Percentiles rank a stretch among this genome's conserved stretches.
phyloP scores from a whole-genome alignment of 2,888 invertebrate species.

The Synanthedon andrenaeformis region DNA sequence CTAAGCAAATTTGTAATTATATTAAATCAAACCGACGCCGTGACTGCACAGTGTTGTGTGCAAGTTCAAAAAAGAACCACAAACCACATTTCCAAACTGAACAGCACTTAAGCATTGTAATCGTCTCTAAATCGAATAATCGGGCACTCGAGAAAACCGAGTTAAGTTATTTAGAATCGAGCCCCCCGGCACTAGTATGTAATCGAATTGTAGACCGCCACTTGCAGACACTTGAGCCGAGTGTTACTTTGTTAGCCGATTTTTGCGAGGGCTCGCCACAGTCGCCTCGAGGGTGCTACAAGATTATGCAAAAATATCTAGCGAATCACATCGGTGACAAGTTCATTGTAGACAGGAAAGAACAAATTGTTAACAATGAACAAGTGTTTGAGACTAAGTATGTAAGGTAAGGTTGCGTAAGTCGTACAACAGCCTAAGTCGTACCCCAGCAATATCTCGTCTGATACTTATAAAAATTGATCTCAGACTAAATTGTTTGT shows the following conservation, averaged over 20 bases:
- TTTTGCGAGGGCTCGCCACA: conserved; percentile 34
- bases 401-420: too few species aligned
- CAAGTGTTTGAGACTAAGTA: too few species aligned
- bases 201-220: conserved; percentile 65
- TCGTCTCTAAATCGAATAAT: conserved; percentile 57
- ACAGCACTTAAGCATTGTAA: conserved; percentile 58
- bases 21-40: too few species aligned
- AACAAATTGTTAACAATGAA: too few species aligned
- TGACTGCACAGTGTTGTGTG: too few species aligned
- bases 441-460: too few species aligned
- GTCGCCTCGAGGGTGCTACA: conserved; percentile 20
- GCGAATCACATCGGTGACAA: conserved; percentile 18
- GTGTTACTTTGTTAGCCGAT: conserved; percentile 65
- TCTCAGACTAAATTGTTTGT: too few species aligned
- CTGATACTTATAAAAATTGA: too few species aligned
- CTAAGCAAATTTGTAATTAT: too few species aligned
- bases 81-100: conserved; percentile 33
- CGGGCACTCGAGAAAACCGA: conserved; percentile 54
- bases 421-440: too few species aligned
- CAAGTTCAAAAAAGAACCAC: conserved; percentile 16
- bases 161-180: conserved; percentile 57
- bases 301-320: conserved; percentile 48
- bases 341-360: neutral
- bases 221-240: conserved; percentile 54
- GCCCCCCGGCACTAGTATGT: conserved; percentile 50